Evolutionary conservation across 2,797 vertebrate genomes (phyloP), one percentile per base, ranked within the genome.

Genomic region (Eidolon dupreanum): DNA sequence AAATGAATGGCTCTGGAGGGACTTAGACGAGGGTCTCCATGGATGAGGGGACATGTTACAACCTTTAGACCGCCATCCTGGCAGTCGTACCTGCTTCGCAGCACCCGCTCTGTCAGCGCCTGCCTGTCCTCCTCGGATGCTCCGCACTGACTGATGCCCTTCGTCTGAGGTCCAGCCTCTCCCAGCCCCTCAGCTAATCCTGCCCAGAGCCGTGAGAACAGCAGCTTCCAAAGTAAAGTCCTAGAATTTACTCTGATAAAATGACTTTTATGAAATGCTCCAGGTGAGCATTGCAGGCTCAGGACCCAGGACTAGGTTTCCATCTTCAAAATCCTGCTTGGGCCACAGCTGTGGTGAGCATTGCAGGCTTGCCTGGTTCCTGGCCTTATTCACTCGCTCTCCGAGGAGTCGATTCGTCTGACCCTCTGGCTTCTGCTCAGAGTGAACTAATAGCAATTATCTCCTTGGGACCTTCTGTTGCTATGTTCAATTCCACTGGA

Each of bases 91-190:
- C 15, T 49, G 49, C 15, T 49, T 16, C 5, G 17, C 0, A 16
- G 3, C 11, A 2, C 9, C 49, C 38, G 9, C 24, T 66, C 26
- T 28, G n/a, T n/a, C 22, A 38, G 41, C 2, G 7, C 36, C 57
- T 26, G 16, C 33, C 28, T 13, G 17, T 26, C 17, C 9, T 22
- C 28, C 59, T 68, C 57, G 41, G n/a, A 19, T 6, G 4, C 12
- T 10, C 51, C 4, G 0, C 12, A 38, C 8, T 31, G 38, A 41
- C 0, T 36, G 26, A 57, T 0, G 41, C 3, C 5, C 1, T 55
- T 66, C 36, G 3, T 8, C 7, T 0, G 5, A 49, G 36, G 22
- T 6, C 51, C 22, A 17, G 38, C 36, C 22, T 63, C 57, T 57
- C 28, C 43, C 5, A 26, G 19, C 3, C 20, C 22, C 57, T 59